Evolutionary conservation across 2,797 vertebrate genomes (phyloP).

Genomic region (Sebastes aleutianus): DNA sequence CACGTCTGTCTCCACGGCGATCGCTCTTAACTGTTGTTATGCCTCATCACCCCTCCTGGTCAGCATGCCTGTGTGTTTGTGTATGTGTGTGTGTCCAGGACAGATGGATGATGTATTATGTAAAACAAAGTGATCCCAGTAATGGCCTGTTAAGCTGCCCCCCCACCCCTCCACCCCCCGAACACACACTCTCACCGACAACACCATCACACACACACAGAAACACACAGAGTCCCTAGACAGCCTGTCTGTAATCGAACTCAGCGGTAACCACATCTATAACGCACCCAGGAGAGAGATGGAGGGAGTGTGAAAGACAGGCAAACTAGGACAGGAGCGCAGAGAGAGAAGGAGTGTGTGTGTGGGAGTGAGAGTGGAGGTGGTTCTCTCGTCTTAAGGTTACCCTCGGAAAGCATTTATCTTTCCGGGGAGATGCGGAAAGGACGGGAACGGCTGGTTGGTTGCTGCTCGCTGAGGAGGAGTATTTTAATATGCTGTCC

Average conservation of each 20-base stretch:
- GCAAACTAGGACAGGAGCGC: constrained; percentile 66
- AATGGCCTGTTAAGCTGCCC: constrained; percentile 77
- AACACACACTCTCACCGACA: constrained; percentile 3
- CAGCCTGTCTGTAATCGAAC: constrained; percentile 69
- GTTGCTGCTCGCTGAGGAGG: constrained; percentile 63
- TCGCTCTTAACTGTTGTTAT: constrained; percentile 48
- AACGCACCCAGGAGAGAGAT: constrained; percentile 62
- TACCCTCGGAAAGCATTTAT: constrained; percentile 74
- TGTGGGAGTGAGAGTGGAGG: constrained; percentile 73
- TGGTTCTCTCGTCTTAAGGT: constrained; percentile 80
- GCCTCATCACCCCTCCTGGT: constrained; percentile 38
- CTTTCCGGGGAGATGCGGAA: constrained; percentile 66
- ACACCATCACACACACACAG: constrained; percentile 3
- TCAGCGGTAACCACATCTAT: constrained; percentile 74
- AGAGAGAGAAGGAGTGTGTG: constrained; percentile 44
- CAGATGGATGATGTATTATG: constrained; percentile 85
- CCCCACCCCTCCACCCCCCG: not conserved
- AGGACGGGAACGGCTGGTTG: constrained; percentile 55
- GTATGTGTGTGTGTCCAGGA: constrained; percentile 56
- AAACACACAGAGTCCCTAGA: constrained; percentile 54
- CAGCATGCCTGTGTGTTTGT: constrained; percentile 27
- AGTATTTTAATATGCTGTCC: constrained; percentile 77
- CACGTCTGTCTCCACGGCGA: constrained; percentile 55
- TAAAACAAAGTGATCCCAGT: constrained; percentile 82
- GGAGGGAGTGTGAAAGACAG: constrained; percentile 51